Percentiles rank a stretch among this genome's conserved stretches.
These are phyloP conservation scores for Paraplagusia blochii DNA, from an alignment of 2,113 vertebrate genomes.

Conservation along the genomic window DNA sequence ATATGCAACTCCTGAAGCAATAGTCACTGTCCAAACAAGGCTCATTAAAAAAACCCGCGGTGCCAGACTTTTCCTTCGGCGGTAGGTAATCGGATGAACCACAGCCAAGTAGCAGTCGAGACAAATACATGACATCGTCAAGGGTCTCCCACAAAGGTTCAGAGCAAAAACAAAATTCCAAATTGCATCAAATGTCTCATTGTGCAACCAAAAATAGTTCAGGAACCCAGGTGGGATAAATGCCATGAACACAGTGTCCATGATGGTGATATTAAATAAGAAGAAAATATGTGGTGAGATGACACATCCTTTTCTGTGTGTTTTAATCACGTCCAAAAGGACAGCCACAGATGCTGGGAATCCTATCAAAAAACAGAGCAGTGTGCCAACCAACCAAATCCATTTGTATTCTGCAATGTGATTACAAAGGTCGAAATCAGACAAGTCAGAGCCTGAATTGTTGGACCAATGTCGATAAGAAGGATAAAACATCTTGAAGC, in stretches of 20 bases:
- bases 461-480: not conserved
- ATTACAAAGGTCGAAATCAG: fast-evolving
- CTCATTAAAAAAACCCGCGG: slow-evolving; percentile 30
- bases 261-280: slow-evolving; percentile 42
- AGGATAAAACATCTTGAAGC: slow-evolving; percentile 6
- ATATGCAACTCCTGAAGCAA: not conserved
- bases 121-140: slow-evolving; percentile 57
- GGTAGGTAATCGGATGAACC: slow-evolving; percentile 61
- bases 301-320: slow-evolving; percentile 8
- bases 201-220: slow-evolving; percentile 1
- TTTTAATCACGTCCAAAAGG: slow-evolving; percentile 49
- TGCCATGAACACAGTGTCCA: slow-evolving; percentile 50
- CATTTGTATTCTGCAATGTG: fast-evolving
- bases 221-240: slow-evolving; percentile 13
- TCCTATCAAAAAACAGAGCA: slow-evolving; percentile 22
- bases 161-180: slow-evolving; percentile 6
- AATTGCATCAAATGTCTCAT: fast-evolving
- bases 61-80: slow-evolving; percentile 34
- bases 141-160: slow-evolving; percentile 45
- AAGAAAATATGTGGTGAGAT: slow-evolving; percentile 44
- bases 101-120: slow-evolving; percentile 69
- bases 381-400: not conserved
- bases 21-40: slow-evolving; percentile 36
- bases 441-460: not conserved
- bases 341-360: slow-evolving; percentile 40